phyloP scores from a whole-genome alignment of 2,888 invertebrate genomes.

The Eurytoma californica region DNA sequence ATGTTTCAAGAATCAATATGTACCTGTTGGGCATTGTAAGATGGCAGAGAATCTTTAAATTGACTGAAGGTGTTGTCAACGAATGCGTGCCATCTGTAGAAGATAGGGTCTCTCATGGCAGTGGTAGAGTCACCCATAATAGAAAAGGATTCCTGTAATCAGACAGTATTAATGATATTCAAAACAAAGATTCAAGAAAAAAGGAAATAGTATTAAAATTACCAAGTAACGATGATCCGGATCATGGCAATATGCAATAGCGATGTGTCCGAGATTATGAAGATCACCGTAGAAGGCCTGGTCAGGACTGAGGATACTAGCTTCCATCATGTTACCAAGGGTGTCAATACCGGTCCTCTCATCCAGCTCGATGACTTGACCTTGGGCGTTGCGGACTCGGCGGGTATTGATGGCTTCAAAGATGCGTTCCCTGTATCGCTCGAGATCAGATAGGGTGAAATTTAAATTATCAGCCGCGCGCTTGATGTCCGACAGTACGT shows the following conservation, averaged over 20 bases:
- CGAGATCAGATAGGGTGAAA: conserved; percentile 83
- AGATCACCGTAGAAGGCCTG: conserved; percentile 84
- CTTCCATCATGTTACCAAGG: conserved; percentile 87
- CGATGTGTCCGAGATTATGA: conserved; percentile 89
- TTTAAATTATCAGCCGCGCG: conserved; percentile 82
- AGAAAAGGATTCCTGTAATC: conserved; percentile 83
- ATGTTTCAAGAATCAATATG: conserved; percentile 27
- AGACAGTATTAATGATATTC: background rate
- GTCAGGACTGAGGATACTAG: conserved; percentile 82
- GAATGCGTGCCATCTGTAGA: conserved; percentile 90
- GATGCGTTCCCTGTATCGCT: conserved; percentile 86
- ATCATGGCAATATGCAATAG: conserved; percentile 87
- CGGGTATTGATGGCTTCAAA: conserved; percentile 83
- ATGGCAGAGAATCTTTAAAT: conserved; percentile 83
- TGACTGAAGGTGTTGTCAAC: conserved; percentile 87
- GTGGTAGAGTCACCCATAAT: conserved; percentile 91
- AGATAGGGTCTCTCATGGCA: conserved; percentile 91
- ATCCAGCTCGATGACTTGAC: conserved; percentile 78
- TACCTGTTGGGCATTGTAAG: conserved; percentile 81
- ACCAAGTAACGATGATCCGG: conserved; percentile 86
- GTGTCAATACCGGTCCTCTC: conserved; percentile 85
- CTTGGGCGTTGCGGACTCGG: conserved; percentile 78
- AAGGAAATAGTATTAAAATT: conserved; percentile 61
- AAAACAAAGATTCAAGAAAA: background rate
- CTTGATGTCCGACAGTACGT: conserved; percentile 79